Percentiles rank a stretch among this genome's conserved stretches.
These are phyloP conservation scores for Trachelus stipa DNA, from an alignment of 2,888 invertebrate genomes.

Conservation along the genomic window DNA sequence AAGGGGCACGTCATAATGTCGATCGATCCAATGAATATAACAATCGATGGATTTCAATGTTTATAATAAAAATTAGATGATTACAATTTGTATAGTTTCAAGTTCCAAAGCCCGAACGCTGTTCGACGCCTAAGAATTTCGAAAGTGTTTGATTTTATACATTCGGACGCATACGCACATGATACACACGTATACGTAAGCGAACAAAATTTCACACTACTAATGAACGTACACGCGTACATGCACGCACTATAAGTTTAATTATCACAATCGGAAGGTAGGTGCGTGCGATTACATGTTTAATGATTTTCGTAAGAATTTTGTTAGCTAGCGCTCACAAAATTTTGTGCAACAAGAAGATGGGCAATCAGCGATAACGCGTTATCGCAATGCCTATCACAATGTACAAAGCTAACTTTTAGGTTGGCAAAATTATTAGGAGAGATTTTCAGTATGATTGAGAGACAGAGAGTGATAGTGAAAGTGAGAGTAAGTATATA, in stretches of 20 bases:
- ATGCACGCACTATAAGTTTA: background rate
- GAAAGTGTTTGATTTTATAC: background rate
- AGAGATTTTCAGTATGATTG: background rate
- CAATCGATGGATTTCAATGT: background rate
- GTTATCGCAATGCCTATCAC: background rate
- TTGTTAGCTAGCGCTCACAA: background rate
- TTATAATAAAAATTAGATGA: background rate
- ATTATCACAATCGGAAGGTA: background rate
- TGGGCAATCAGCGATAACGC: background rate
- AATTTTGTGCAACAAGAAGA: background rate
- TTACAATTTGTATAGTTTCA: background rate
- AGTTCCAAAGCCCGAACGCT: background rate
- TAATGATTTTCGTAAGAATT: background rate
- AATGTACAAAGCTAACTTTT: background rate
- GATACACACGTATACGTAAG: background rate
- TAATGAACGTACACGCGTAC: background rate
- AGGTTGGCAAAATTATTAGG: background rate
- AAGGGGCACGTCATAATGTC: background rate
- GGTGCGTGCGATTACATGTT: background rate
- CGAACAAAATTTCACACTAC: background rate
- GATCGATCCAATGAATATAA: background rate
- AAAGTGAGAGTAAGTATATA: background rate
- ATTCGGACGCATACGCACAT: background rate
- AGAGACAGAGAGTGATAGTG: background rate
- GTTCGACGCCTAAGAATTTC: background rate